Evolutionary conservation across 2,888 invertebrate genomes (phyloP), one percentile per base, ranked within the genome.

Genomic region (Cephus nigrinus): DNA sequence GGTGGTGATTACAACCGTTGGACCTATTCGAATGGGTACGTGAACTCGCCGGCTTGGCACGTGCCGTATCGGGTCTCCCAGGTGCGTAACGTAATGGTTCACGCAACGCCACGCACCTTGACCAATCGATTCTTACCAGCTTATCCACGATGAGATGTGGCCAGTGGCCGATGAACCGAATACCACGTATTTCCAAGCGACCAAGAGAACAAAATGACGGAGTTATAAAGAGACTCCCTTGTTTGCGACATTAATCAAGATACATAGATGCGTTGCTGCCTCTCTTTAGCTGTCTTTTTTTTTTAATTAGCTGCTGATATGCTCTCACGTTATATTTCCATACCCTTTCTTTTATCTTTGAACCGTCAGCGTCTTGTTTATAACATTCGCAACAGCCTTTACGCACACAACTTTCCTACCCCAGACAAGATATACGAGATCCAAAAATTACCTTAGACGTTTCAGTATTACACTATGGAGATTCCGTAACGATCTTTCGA

Each of bases 81-180:
- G 88, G 90, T 91, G 88, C 91, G 91, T 90, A 91, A 91, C 90
- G 91, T 91, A 91, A 89, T 91, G 91, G 91, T 90, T 91, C 91
- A 91, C 88, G 90, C 91, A 86, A 91, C 91, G 85, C 91, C 91
- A 87, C 90, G 91, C 88, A 90, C 90, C 86, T 87, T 91, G 87
- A 91, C 90, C 86, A 91, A 91, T 90, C 91, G 91, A 85, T 91
- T 91, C 89, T 87, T 91, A 89, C 91, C 91, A 88, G 87, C 87
- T 79, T 86, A 86, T 84, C 86, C 86, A 80, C 85, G 86, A 86
- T 88, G 87, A 88, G 84, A 82, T 81, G 78, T 73, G 81, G 69
- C 76, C 78, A 78, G 55, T 55, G 55, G 55, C 40, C 55, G 55
- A 55, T 74, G 69, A 77, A 74, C 40, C 73, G 74, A 77, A 74